A percentile compares a stretch with the other conserved stretches of the same genome.
These are phyloP conservation scores for Zygothrica quintamaculata DNA, from an alignment of 2,888 invertebrate species.

Conservation along the genomic window DNA sequence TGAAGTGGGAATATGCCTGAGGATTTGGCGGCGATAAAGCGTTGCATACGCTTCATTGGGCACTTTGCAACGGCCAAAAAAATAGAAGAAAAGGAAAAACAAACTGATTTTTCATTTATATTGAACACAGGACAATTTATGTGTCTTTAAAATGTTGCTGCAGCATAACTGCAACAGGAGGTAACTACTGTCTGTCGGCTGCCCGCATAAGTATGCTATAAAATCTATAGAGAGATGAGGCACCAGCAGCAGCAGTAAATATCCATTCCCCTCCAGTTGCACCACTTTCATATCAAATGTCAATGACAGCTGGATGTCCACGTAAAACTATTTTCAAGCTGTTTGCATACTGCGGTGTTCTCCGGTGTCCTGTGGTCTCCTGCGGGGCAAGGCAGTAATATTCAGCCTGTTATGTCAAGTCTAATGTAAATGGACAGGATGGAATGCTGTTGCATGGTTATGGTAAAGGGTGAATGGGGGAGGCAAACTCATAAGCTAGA, in stretches of 20 bases:
- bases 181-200: conserved; percentile 24
- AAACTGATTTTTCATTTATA: conserved; percentile 14
- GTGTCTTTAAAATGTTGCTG: conserved; percentile 60
- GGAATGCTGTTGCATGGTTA: too few species aligned
- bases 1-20: background rate
- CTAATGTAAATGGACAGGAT: too few species aligned
- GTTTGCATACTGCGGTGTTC: conserved; percentile 6
- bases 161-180: conserved; percentile 24
- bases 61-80: conserved; percentile 46
- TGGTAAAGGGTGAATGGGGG: background rate
- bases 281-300: conserved; percentile 70
- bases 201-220: conserved; percentile 76
- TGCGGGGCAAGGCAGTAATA: conserved; percentile 4
- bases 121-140: conserved; percentile 50
- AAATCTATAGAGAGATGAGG: conserved; percentile 41
- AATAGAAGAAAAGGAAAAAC: too few species aligned
- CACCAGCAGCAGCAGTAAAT: conserved; percentile 7
- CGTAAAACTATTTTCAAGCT: conserved; percentile 58
- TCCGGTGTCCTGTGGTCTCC: background rate
- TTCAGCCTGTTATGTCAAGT: background rate
- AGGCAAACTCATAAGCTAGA: conserved; percentile 59
- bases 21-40: conserved; percentile 51
- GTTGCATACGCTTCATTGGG: conserved; percentile 63
- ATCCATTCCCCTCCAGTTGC: background rate
- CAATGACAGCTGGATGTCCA: conserved; percentile 67